A percentile compares a stretch with the other conserved stretches of the same genome.
These are phyloP conservation scores for Galagoides demidoff DNA, from an alignment of 2,797 vertebrate genomes.

Conservation along the genomic window DNA sequence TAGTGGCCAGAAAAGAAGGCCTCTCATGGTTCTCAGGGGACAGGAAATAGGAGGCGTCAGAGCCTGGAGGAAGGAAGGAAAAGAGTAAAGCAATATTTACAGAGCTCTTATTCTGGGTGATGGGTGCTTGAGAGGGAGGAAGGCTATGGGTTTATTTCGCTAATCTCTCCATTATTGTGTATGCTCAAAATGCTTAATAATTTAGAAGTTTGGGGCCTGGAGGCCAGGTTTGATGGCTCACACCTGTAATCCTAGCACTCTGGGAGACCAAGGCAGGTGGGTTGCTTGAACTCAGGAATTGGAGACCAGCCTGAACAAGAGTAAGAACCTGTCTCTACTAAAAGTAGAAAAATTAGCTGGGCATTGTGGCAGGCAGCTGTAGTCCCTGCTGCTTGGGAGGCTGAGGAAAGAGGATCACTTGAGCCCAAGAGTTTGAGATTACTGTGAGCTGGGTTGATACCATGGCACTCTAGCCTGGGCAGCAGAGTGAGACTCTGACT, in stretches of 20 bases:
- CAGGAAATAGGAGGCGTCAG: not conserved
- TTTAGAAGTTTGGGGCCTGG: not conserved
- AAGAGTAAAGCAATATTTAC: not conserved
- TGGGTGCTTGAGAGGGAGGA: not conserved
- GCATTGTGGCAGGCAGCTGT: not conserved
- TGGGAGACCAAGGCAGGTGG: not conserved
- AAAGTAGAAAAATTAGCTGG: not conserved
- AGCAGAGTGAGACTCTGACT: not conserved
- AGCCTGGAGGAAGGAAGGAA: slow-evolving; percentile 35
- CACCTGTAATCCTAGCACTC: not conserved
- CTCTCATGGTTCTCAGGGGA: slow-evolving; percentile 60
- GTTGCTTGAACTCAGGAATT: not conserved
- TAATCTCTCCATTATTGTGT: slow-evolving; percentile 2
- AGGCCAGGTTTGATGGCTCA: not conserved
- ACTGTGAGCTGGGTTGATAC: not conserved
- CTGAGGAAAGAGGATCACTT: not conserved
- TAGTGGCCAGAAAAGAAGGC: not conserved
- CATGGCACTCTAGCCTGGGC: not conserved
- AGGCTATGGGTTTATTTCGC: not conserved
- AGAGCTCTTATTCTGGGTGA: not conserved
- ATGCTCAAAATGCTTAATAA: not conserved
- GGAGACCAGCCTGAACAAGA: not conserved
- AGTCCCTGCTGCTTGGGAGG: not conserved
- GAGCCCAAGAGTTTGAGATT: not conserved
- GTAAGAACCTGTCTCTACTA: not conserved